Percentiles rank a stretch among this genome's conserved stretches.
These are phyloP conservation scores for Pogonophryne albipinna DNA, from an alignment of 2,797 vertebrate species.

Conservation along the genomic window DNA sequence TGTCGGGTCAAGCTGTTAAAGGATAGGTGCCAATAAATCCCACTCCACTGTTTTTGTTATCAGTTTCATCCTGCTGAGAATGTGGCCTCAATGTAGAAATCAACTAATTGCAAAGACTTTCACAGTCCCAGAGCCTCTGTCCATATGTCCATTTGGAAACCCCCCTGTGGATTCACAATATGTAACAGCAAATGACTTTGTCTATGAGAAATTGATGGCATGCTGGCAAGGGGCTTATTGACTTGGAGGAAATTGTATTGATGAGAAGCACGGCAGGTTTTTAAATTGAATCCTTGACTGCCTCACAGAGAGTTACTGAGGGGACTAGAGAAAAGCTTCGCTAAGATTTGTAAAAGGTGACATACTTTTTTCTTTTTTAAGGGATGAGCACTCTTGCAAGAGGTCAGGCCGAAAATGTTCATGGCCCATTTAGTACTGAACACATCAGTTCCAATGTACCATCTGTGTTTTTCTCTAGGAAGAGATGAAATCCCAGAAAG, in stretches of 20 bases:
- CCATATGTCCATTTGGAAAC: conserved; percentile 71
- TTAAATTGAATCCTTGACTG: conserved; percentile 35
- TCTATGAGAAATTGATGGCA: conserved; percentile 53
- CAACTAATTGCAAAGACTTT: conserved; percentile 63
- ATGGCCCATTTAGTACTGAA: conserved; percentile 79
- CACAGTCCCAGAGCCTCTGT: conserved; percentile 54
- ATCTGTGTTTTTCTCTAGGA: conserved; percentile 78
- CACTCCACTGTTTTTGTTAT: conserved; percentile 37
- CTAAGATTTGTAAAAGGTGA: conserved; percentile 39
- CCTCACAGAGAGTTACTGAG: conserved; percentile 10
- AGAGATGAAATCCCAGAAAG: conserved; percentile 74
- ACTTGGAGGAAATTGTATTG: conserved; percentile 47
- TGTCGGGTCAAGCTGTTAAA: conserved; percentile 25
- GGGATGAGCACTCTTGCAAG: conserved; percentile 51
- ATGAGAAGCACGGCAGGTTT: conserved; percentile 30
- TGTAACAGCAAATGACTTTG: conserved; percentile 61
- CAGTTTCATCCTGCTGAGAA: conserved; percentile 54
- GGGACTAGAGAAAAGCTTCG: neutral
- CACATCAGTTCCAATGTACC: conserved; percentile 74
- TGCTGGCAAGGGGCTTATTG: conserved; percentile 55
- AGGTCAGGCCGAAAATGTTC: conserved; percentile 71
- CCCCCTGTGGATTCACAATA: conserved; percentile 66
- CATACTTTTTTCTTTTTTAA: conserved; percentile 49
- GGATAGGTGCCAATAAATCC: conserved; percentile 57
- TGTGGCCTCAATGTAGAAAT: conserved; percentile 50